Evolutionary conservation across 2,797 vertebrate species (phyloP).

Genomic region (Acanthurus tractus): DNA sequence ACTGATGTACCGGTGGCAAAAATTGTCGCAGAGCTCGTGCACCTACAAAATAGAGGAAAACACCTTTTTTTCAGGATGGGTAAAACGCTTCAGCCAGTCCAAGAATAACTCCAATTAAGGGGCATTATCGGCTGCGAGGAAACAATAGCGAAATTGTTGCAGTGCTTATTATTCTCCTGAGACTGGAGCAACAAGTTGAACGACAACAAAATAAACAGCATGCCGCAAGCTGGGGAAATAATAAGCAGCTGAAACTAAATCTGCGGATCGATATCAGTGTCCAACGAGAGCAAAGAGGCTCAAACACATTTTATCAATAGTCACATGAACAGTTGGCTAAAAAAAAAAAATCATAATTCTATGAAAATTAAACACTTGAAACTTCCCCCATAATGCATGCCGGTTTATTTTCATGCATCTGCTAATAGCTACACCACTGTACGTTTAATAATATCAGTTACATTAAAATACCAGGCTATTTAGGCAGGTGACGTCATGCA

Average conservation of each 20-base stretch:
- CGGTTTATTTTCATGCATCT: slow-evolving; percentile 26
- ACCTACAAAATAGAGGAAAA: slow-evolving; percentile 87
- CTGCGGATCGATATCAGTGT: slow-evolving; percentile 75
- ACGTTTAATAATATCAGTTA: slow-evolving; percentile 15
- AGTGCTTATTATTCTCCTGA: slow-evolving; percentile 93
- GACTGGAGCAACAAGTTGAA: slow-evolving; percentile 95
- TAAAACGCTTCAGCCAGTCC: slow-evolving; percentile 84
- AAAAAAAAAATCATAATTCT: slow-evolving; percentile 51
- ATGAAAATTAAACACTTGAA: slow-evolving; percentile 34
- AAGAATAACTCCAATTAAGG: slow-evolving; percentile 90
- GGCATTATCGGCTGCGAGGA: slow-evolving; percentile 90
- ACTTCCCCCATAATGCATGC: slow-evolving; percentile 12
- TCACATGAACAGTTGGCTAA: slow-evolving; percentile 47
- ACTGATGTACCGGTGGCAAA: slow-evolving; percentile 99
- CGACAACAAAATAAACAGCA: slow-evolving; percentile 77
- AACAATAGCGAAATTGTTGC: slow-evolving; percentile 97
- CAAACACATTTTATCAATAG: slow-evolving; percentile 51
- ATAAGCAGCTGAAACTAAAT: slow-evolving; percentile 81
- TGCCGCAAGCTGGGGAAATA: slow-evolving; percentile 65
- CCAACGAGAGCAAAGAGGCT: slow-evolving; percentile 62
- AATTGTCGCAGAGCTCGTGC: slow-evolving; percentile 99
- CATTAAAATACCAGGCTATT: slow-evolving; percentile 5
- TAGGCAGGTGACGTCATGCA: slow-evolving; percentile 18
- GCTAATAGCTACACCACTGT: not conserved
- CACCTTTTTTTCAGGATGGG: slow-evolving; percentile 77